Conservation (phyloP, 2,888 invertebrate genomes). For the Endomychus coccineus region DNA sequence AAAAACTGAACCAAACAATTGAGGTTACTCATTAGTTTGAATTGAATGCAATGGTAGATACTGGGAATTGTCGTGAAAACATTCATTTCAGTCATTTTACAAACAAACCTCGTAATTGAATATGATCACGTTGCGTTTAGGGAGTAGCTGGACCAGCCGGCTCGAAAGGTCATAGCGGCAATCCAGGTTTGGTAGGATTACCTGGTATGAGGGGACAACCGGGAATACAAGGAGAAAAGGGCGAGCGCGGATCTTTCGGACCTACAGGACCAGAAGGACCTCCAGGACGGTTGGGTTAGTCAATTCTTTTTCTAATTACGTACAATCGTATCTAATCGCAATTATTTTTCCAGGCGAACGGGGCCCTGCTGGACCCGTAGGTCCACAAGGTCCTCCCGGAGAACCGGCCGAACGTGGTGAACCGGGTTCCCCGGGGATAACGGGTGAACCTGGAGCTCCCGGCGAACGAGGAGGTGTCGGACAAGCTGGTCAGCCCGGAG, state of each 20-base stretch:
- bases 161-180: slow-evolving; percentile 64
- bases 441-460: slow-evolving; percentile 64
- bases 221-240: slow-evolving; percentile 65
- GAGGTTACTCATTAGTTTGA: slow-evolving; percentile 4
- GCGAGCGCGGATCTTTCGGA: slow-evolving; percentile 64
- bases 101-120: no score
- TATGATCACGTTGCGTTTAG: slow-evolving; percentile 44
- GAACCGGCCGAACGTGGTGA: slow-evolving; percentile 77
- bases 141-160: slow-evolving; percentile 61
- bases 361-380: slow-evolving; percentile 68
- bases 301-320: not conserved
- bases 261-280: slow-evolving; percentile 70
- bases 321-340: not conserved
- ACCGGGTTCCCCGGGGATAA: slow-evolving; percentile 60
- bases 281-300: slow-evolving; percentile 47
- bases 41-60: no score
- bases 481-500: slow-evolving; percentile 60
- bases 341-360: slow-evolving; percentile 50
- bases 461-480: slow-evolving; percentile 72
- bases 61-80: no score
- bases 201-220: slow-evolving; percentile 61
- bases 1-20: no score
- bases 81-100: no score
- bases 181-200: slow-evolving; percentile 62
- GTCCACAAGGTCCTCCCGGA: slow-evolving; percentile 69